Conservation (phyloP, 1,140 invertebrate genomes). For the Macrotrachela quadricornifera region DNA sequence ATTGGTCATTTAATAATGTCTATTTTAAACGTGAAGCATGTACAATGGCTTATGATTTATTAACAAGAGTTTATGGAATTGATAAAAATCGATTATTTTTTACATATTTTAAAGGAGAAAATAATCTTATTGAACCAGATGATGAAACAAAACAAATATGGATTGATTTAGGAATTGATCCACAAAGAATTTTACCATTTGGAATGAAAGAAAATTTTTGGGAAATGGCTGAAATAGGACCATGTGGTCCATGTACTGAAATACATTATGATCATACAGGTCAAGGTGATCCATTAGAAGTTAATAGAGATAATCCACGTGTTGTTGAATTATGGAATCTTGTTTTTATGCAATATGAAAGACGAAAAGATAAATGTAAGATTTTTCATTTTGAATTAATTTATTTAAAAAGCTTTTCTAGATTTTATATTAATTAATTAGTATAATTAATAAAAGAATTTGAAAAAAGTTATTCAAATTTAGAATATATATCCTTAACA, state of each 20-base stretch:
- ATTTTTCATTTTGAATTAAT: too few relatives aligned
- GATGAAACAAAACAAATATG: not conserved
- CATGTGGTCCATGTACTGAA: not conserved
- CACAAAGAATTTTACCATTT: not conserved
- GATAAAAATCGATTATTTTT: not conserved
- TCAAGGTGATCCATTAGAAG: slow-evolving; percentile 9
- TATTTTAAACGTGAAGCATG: slow-evolving; percentile 54
- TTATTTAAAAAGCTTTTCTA: too few relatives aligned
- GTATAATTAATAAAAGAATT: too few relatives aligned
- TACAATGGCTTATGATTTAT: not conserved
- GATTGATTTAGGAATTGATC: slow-evolving; percentile 39
- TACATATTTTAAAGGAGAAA: not conserved
- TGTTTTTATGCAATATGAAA: slow-evolving; percentile 52
- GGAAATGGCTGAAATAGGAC: not conserved
- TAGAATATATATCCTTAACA: too few relatives aligned
- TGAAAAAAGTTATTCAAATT: too few relatives aligned
- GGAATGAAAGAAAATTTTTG: not conserved
- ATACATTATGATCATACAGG: not conserved
- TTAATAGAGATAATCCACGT: slow-evolving; percentile 36
- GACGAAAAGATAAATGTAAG: not conserved
- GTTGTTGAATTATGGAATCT: slow-evolving; percentile 76
- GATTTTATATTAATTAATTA: too few relatives aligned
- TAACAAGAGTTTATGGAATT: not conserved
- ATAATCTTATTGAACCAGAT: not conserved
- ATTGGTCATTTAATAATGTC: slow-evolving; percentile 92